Evolutionary conservation across 2,888 invertebrate species (phyloP).

Genomic region (Lithosia quadra): DNA sequence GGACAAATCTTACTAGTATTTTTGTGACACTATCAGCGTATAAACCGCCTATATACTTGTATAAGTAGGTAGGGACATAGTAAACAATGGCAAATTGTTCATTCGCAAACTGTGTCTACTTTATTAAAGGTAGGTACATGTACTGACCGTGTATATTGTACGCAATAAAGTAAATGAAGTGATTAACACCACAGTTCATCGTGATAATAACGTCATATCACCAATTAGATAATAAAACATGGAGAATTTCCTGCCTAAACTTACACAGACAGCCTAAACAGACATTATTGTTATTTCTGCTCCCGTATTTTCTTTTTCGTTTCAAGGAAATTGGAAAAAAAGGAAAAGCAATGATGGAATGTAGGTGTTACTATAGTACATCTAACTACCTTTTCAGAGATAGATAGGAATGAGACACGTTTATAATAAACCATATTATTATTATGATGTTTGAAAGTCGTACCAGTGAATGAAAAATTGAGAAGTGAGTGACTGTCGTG

Average conservation of each 20-base stretch:
- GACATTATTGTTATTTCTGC: background rate
- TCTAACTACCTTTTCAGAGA: too few relatives aligned
- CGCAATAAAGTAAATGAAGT: background rate
- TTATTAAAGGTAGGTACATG: background rate
- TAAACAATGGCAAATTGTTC: background rate
- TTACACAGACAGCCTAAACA: background rate
- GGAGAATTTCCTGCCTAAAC: background rate
- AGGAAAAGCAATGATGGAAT: too few relatives aligned
- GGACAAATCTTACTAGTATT: too few relatives aligned
- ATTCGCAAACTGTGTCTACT: background rate
- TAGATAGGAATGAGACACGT: too few relatives aligned
- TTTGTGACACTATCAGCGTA: too few relatives aligned
- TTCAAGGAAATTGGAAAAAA: too few relatives aligned
- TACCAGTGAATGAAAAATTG: too few relatives aligned
- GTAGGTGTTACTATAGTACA: too few relatives aligned
- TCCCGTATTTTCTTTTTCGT: background rate
- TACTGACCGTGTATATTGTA: background rate
- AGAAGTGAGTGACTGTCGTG: too few relatives aligned
- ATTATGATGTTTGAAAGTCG: too few relatives aligned
- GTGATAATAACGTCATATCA: slow-evolving; percentile 2
- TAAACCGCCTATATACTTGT: background rate
- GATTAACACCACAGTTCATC: background rate
- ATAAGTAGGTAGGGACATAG: background rate
- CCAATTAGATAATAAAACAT: background rate
- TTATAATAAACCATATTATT: too few relatives aligned